These are phyloP conservation scores for Babylonia areolata DNA, from an alignment of 1,140 invertebrate genomes.

Conservation along the genomic window DNA sequence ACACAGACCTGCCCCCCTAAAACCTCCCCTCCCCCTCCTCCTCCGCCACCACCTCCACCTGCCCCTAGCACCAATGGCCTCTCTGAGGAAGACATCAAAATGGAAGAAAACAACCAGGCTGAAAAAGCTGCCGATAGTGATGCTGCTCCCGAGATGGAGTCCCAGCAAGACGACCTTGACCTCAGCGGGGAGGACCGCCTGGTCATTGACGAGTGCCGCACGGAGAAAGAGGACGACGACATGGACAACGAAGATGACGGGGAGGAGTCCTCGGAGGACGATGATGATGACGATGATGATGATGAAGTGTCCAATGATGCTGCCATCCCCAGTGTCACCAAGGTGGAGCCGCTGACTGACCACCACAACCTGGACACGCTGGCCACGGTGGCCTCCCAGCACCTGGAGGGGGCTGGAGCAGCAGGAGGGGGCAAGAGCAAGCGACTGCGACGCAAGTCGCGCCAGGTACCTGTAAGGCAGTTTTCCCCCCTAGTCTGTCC, in stretches of 20 bases:
- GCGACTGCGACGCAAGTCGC: conserved; percentile 69
- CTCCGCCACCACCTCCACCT: conserved; percentile 33
- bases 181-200: conserved; percentile 43
- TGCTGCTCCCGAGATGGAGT: neutral
- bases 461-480: conserved; percentile 60
- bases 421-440: conserved; percentile 56
- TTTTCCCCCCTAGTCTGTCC: conserved; percentile 25
- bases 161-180: conserved; percentile 41
- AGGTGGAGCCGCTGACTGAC: conserved; percentile 12
- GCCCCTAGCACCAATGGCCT: conserved; percentile 30
- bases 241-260: conserved; percentile 21
- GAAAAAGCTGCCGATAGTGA: neutral
- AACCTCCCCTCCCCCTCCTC: conserved; percentile 29
- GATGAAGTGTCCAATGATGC: conserved; percentile 42
- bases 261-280: conserved; percentile 15
- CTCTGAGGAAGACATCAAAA: neutral
- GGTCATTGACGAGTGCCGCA: conserved; percentile 54
- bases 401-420: conserved; percentile 27
- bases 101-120: conserved; percentile 12
- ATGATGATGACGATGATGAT: conserved; percentile 37
- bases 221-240: conserved; percentile 32
- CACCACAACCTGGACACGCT: conserved; percentile 65
- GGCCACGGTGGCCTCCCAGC: conserved; percentile 59
- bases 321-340: conserved; percentile 26
- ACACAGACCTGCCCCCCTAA: conserved; percentile 25